phyloP scores from a whole-genome alignment of 92 coral and sea anemone genomes.

The Ricordea florida region DNA sequence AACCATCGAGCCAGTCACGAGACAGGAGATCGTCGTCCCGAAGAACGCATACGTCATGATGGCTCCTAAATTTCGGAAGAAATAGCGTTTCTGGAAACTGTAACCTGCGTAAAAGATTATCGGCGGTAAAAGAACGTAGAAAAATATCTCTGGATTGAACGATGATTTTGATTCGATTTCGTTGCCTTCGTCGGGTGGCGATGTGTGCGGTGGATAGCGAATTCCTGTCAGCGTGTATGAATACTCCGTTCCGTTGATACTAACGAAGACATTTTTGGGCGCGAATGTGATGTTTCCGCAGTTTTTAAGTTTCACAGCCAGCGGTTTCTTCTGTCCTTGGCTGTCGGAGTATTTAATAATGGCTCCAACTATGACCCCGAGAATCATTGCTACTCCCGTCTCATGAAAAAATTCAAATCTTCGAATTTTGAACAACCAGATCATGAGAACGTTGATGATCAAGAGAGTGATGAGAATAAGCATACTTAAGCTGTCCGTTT shows the following conservation, averaged over 20 bases:
- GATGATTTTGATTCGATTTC: conserved; percentile 95
- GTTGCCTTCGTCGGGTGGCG: conserved; percentile 77
- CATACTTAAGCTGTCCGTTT: conserved; percentile 96
- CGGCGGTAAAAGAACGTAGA: conserved; percentile 95
- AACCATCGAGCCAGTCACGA: conserved; percentile 83
- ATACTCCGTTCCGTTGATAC: conserved; percentile 92
- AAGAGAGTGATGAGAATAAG: conserved; percentile 84
- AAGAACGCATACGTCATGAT: conserved; percentile 94
- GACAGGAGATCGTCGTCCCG: conserved; percentile 91
- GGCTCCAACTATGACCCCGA: conserved; percentile 91
- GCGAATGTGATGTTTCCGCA: conserved; percentile 93
- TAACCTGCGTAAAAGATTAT: conserved; percentile 98
- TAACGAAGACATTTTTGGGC: conserved; percentile 84
- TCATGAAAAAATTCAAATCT: conserved; percentile 93
- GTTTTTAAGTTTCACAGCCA: conserved; percentile 87
- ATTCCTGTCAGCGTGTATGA: conserved; percentile 91
- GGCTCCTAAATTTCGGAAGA: conserved; percentile 96
- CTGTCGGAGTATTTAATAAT: conserved; percentile 85
- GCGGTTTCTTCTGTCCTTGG: conserved; percentile 69
- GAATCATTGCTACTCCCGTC: conserved; percentile 97
- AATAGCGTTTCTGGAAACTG: conserved; percentile 96
- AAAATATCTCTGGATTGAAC: conserved; percentile 94
- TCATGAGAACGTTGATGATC: conserved; percentile 89
- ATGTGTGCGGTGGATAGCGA: conserved; percentile 80
- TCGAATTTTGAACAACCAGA: conserved; percentile 96